phyloP scores from a whole-genome alignment of 2,888 invertebrate species.

The Nineta flava region DNA sequence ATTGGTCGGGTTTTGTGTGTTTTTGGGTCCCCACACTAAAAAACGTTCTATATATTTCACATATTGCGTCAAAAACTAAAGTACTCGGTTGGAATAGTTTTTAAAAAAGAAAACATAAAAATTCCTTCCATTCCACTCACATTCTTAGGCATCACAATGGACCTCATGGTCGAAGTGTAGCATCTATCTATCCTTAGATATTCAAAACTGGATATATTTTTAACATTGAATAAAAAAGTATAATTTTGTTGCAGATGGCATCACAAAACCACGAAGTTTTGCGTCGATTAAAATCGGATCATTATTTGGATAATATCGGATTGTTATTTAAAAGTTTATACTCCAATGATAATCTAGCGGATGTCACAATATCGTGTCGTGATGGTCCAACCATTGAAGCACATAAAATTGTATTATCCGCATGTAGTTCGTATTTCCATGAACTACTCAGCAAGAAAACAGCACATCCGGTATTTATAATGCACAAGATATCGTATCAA shows the following conservation, averaged over 20 bases:
- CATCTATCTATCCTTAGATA: no score
- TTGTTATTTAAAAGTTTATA: slow-evolving; percentile 17
- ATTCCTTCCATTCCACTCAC: no score
- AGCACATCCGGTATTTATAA: slow-evolving; percentile 26
- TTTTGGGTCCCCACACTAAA: no score
- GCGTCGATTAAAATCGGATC: slow-evolving; percentile 19
- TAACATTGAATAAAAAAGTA: no score
- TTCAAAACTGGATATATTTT: no score
- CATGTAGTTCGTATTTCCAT: slow-evolving; percentile 25
- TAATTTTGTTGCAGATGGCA: slow-evolving; percentile 2
- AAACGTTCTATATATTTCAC: no score
- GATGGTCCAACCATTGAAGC: slow-evolving; percentile 15
- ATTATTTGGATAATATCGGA: slow-evolving; percentile 18
- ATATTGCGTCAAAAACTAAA: no score
- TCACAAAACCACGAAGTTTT: slow-evolving; percentile 10
- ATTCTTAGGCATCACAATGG: no score
- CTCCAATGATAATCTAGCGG: slow-evolving; percentile 16
- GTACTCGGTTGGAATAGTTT: no score
- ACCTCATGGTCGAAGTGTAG: no score
- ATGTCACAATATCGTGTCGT: slow-evolving; percentile 17
- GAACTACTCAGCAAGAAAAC: slow-evolving; percentile 23
- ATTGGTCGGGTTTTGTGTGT: no score
- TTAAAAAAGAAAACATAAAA: no score
- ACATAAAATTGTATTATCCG: slow-evolving; percentile 22
- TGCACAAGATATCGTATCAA: slow-evolving; percentile 16